phyloP scores from a whole-genome alignment of 2,888 invertebrate species.

The Pammene aurita region DNA sequence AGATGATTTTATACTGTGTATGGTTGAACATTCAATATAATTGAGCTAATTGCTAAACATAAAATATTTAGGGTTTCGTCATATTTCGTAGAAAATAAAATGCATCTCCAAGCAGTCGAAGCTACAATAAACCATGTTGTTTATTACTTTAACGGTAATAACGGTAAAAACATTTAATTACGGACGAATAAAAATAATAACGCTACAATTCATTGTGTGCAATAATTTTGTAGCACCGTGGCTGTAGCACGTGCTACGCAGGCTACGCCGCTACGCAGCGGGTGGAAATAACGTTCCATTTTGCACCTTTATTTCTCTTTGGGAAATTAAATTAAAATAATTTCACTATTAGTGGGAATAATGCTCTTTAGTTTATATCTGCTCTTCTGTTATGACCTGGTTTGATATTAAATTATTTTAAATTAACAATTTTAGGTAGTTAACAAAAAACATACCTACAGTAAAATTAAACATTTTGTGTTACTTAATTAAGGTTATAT shows the following conservation, averaged over 20 bases:
- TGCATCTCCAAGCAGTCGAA: too few relatives aligned
- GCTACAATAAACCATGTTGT: background rate
- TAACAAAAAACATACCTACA: too few relatives aligned
- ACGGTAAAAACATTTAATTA: constrained; percentile 10
- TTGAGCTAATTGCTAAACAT: too few relatives aligned
- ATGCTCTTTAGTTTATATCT: constrained; percentile 33
- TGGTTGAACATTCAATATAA: too few relatives aligned
- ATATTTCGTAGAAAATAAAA: too few relatives aligned
- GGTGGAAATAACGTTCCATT: constrained; percentile 38
- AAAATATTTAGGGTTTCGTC: too few relatives aligned
- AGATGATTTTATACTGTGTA: too few relatives aligned
- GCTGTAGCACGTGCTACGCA: constrained; percentile 50
- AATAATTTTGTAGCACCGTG: constrained; percentile 28
- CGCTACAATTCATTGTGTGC: constrained; percentile 29
- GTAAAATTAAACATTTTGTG: too few relatives aligned
- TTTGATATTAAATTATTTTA: too few relatives aligned
- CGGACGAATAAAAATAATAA: constrained; percentile 17
- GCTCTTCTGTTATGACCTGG: constrained; percentile 3
- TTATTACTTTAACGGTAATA: constrained; percentile 1
- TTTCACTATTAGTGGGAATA: constrained; percentile 36
- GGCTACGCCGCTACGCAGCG: constrained; percentile 45
- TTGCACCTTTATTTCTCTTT: constrained; percentile 32
- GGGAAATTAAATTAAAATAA: constrained; percentile 36
- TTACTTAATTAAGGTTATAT: background rate
- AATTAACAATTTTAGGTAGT: too few relatives aligned